Conservation (phyloP, 2,888 invertebrate species). For the Cloeon dipterum region DNA sequence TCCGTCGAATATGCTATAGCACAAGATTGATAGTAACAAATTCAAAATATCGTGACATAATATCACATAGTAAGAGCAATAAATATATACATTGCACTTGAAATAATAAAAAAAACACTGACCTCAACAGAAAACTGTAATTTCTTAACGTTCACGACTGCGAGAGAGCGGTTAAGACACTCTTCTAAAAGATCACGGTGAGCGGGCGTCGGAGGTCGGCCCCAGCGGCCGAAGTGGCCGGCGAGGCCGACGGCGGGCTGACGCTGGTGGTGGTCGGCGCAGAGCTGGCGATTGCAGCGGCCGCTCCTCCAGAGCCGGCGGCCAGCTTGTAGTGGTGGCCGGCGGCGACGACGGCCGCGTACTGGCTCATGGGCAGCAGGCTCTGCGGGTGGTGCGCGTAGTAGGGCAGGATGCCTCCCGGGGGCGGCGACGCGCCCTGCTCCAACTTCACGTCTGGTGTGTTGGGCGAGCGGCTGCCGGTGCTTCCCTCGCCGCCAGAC, state of each 20-base stretch:
- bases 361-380: background rate
- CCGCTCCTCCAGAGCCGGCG: background rate
- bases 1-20: no score
- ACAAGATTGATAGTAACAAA: no score
- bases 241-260: background rate
- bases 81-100: no score
- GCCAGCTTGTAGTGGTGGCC: background rate
- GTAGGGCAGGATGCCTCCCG: background rate
- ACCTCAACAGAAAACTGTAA: no score
- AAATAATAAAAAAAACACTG: no score
- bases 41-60: no score
- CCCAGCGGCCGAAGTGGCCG: background rate
- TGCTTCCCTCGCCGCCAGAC: background rate
- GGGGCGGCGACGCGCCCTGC: background rate
- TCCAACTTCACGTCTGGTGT: background rate
- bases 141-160: no score
- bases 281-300: background rate
- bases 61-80: no score
- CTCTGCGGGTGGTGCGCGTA: constrained; percentile 1
- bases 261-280: background rate
- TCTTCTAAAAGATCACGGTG: background rate
- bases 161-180: no score
- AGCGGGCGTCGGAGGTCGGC: background rate
- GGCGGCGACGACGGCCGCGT: background rate
- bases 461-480: background rate